Evolutionary conservation across 2,888 invertebrate species (phyloP).

Genomic region (Netelia fuscicornis): DNA sequence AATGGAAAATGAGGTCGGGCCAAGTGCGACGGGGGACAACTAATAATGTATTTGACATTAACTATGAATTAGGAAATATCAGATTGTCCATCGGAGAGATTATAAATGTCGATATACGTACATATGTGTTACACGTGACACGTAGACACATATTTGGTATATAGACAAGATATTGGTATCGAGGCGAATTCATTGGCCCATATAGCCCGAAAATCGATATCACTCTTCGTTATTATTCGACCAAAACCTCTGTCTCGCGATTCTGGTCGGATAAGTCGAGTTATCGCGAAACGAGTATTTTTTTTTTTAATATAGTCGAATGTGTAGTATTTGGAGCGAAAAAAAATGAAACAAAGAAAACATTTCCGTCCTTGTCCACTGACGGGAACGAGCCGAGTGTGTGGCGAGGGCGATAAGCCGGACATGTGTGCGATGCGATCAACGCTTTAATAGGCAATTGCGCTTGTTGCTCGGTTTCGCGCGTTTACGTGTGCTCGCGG

Average conservation of each 20-base stretch:
- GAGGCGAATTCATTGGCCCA: constrained; percentile 9
- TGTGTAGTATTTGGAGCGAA: no score
- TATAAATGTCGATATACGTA: constrained; percentile 33
- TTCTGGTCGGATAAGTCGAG: constrained; percentile 28
- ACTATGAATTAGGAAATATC: constrained; percentile 29
- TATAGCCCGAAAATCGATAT: constrained; percentile 39
- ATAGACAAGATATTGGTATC: background rate
- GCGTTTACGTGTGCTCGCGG: background rate
- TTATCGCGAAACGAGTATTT: constrained; percentile 24
- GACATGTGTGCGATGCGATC: constrained; percentile 17
- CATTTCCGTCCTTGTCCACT: no score
- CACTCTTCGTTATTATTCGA: constrained; percentile 43
- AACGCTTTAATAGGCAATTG: constrained; percentile 61
- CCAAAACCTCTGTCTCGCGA: constrained; percentile 13
- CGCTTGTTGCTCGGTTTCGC: constrained; percentile 25
- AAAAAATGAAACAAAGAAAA: no score
- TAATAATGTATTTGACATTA: constrained; percentile 29
- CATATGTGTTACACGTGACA: background rate
- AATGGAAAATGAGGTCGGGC: background rate
- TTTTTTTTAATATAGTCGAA: background rate
- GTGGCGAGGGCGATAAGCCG: constrained; percentile 65
- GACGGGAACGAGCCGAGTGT: constrained; percentile 24
- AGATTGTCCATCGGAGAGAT: constrained; percentile 41
- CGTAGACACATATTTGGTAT: background rate
- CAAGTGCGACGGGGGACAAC: background rate